phyloP scores from a whole-genome alignment of 2,888 invertebrate genomes.

The Aethes cnicana region DNA sequence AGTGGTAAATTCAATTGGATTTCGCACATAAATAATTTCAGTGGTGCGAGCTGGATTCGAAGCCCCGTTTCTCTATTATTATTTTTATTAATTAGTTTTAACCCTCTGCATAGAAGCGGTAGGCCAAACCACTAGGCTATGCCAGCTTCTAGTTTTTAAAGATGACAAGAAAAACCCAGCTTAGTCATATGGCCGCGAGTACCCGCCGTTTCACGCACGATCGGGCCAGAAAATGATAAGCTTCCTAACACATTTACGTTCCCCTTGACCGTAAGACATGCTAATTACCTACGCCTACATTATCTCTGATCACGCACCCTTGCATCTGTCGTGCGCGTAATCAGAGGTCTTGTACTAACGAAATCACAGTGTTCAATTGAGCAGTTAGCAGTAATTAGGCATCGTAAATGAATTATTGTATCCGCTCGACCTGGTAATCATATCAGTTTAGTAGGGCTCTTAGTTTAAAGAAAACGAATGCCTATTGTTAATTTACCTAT shows the following conservation, averaged over 20 bases:
- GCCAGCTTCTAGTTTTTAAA: too few species aligned
- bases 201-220: conserved; percentile 17
- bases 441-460: not conserved
- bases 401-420: conserved; percentile 12
- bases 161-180: not conserved
- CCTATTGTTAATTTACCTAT: too few species aligned
- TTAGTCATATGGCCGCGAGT: not conserved
- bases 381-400: conserved; percentile 17
- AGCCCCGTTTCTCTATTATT: too few species aligned
- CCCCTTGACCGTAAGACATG: conserved; percentile 28
- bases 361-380: conserved; percentile 9
- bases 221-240: conserved; percentile 25
- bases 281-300: conserved; percentile 17
- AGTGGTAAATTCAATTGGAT: too few species aligned
- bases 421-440: conserved; percentile 12
- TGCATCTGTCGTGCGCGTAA: conserved; percentile 23
- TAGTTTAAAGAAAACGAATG: too few species aligned
- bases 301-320: conserved; percentile 21
- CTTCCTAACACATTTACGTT: conserved; percentile 24
- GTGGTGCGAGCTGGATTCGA: too few species aligned
- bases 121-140: too few species aligned
- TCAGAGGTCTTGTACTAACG: conserved; percentile 16
- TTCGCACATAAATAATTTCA: too few species aligned
- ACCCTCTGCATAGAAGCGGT: too few species aligned
- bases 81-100: too few species aligned